phyloP scores from a whole-genome alignment of 92 coral and sea anemone genomes.

The Bergia sp. region DNA sequence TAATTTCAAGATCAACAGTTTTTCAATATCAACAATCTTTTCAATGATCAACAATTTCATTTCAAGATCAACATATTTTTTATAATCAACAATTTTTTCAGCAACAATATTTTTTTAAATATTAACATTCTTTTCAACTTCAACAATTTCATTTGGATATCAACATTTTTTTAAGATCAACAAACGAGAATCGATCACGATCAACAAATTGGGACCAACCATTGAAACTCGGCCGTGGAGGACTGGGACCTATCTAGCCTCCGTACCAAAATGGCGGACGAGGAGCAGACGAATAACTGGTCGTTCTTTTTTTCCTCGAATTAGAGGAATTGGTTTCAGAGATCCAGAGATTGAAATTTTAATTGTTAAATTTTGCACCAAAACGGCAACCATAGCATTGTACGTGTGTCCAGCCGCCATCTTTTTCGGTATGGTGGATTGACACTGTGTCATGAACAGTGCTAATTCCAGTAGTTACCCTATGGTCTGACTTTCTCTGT shows the following conservation, averaged over 20 bases:
- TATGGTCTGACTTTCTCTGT: too few relatives aligned
- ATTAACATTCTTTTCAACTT: background rate
- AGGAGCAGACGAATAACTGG: slow-evolving; percentile 18
- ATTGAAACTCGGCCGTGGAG: slow-evolving; percentile 33
- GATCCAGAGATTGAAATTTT: background rate
- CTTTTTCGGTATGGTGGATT: too few relatives aligned
- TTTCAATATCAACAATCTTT: slow-evolving; percentile 9
- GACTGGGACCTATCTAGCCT: slow-evolving; percentile 12
- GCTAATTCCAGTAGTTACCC: too few relatives aligned
- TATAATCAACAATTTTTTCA: slow-evolving; percentile 2
- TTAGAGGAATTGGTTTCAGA: slow-evolving; percentile 54
- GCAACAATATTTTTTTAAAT: too few relatives aligned
- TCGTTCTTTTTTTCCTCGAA: slow-evolving; percentile 44
- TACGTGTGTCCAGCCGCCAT: too few relatives aligned
- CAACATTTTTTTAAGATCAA: background rate
- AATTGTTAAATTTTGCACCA: too few relatives aligned
- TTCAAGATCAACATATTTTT: slow-evolving; percentile 21
- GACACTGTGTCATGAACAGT: too few relatives aligned
- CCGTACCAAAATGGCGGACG: slow-evolving; percentile 12
- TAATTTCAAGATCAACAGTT: slow-evolving; percentile 16
- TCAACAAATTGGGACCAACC: slow-evolving; percentile 37
- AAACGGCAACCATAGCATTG: too few relatives aligned
- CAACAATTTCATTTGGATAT: background rate
- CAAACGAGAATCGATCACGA: slow-evolving; percentile 8
- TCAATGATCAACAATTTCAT: background rate